phyloP scores from a whole-genome alignment of 2,113 vertebrate species.

The Orycteropus afer region DNA sequence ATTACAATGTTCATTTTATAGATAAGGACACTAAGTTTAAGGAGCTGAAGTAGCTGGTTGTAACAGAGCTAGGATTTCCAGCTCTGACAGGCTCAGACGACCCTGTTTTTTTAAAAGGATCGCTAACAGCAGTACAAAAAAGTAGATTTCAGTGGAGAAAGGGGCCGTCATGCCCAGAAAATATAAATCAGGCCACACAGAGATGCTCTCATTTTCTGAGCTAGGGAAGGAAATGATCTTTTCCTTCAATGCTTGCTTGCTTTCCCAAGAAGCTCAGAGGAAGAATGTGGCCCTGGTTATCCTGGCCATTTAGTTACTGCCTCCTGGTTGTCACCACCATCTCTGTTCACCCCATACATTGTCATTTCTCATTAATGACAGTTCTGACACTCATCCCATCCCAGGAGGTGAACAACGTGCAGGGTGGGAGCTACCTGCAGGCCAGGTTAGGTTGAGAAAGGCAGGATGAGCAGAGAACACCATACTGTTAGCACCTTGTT shows the following conservation, averaged over 20 bases:
- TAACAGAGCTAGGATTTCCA: background rate
- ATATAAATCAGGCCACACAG: background rate
- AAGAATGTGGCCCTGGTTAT: background rate
- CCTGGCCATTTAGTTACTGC: no score
- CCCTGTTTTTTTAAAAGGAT: background rate
- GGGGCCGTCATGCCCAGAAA: background rate
- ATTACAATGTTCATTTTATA: background rate
- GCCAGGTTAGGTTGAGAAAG: background rate
- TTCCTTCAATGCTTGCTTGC: background rate
- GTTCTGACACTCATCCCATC: background rate
- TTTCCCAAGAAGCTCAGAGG: background rate
- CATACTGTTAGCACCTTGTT: background rate
- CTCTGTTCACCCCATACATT: background rate
- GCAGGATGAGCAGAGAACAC: background rate
- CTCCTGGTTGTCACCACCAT: rapidly evolving
- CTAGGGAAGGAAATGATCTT: background rate
- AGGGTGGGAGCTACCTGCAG: no score
- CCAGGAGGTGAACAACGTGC: background rate
- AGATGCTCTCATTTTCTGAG: background rate
- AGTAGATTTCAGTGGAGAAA: background rate
- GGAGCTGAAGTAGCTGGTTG: background rate
- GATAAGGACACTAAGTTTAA: background rate
- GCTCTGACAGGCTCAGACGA: background rate
- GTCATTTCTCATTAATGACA: background rate
- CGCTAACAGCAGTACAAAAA: background rate